Conservation (phyloP, 2,113 vertebrate genomes). For the Albula goreensis region DNA sequence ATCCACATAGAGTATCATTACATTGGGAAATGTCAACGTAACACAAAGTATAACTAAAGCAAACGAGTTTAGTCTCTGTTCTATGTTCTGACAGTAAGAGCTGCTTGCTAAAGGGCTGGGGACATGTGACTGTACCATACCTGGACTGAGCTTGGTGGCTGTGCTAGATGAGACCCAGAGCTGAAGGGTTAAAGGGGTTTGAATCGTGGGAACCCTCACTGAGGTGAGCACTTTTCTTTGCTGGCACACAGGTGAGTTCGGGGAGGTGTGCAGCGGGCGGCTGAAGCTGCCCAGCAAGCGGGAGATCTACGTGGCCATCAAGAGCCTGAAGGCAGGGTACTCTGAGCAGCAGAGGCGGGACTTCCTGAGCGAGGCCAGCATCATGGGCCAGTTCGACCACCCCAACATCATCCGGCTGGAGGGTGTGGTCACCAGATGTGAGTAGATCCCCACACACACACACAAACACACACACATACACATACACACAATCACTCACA, state of each 20-base stretch:
- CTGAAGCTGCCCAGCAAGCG: slow-evolving; percentile 26
- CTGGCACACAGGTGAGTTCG: slow-evolving; percentile 23
- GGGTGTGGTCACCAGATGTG: slow-evolving; percentile 31
- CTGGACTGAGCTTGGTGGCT: too few species aligned
- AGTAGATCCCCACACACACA: not conserved
- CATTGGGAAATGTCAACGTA: too few species aligned
- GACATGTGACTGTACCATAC: too few species aligned
- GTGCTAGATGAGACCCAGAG: too few species aligned
- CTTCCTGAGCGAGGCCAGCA: slow-evolving; percentile 32
- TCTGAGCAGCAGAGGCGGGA: slow-evolving; percentile 30
- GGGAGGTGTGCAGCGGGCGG: slow-evolving; percentile 27
- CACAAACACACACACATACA: not conserved
- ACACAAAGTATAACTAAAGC: too few species aligned
- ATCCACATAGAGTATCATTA: too few species aligned
- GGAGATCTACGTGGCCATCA: slow-evolving; percentile 30
- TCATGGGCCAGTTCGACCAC: slow-evolving; percentile 35
- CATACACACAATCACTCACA: not conserved
- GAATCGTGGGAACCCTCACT: too few species aligned
- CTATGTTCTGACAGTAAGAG: too few species aligned
- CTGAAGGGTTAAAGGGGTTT: too few species aligned
- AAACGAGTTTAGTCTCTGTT: too few species aligned
- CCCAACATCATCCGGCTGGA: slow-evolving; percentile 32
- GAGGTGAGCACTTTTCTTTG: not conserved
- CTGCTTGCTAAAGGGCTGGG: too few species aligned
- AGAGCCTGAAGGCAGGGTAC: slow-evolving; percentile 30